Base-by-base conservation (phyloP, 2,797 vertebrate species). In the Argyrosomus regius region DNA sequence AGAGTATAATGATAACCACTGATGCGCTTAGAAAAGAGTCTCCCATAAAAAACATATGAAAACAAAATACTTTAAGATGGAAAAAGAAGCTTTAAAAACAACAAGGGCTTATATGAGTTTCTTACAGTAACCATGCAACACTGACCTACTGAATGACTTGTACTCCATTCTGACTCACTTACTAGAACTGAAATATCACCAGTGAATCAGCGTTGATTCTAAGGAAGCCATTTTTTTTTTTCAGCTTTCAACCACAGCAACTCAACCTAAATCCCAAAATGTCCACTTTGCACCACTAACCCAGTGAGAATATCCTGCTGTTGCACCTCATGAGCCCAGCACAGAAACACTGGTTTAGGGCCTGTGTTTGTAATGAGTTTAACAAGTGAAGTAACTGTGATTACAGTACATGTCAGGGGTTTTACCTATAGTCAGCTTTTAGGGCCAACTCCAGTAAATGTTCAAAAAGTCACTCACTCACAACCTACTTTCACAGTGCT, bases 381-480 rank as follows among this genome's bases (percentile, higher is more conserved):
- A 65, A 48, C 11, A 28, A 56, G 35, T n/a, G 20, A 67, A 81
- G 60, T 57, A 28, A 58, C 39, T 28, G 26, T 41, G 52, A 65
- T 58, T 71, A 53, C 6, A 20, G 65, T 66, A 62, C 17, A 16
- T 67, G 48, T 83, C 63, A 46, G 59, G 49, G 46, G 58, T 68
- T 75, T 75, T 16, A 71, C 72, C 46, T 56, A n/a, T 2, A 28
- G 10, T 72, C n/a, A 56, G 58, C 22, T 67, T 77, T 77, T 26
- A 78, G 63, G 54, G 65, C 67, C 59, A 68, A 60, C 20, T 67
- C 49, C 26, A 11, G 24, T 39, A 48, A 45, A 64, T 7, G 41
- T 73, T 52, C 28, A 57, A 49, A 72, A 78, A 70, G 43, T 61
- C 75, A 56, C 58, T 69, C 46, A 10, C 60, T 85, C 78, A 53